Conservation (phyloP, 2,888 invertebrate species). For the Synergus umbraculus region DNA sequence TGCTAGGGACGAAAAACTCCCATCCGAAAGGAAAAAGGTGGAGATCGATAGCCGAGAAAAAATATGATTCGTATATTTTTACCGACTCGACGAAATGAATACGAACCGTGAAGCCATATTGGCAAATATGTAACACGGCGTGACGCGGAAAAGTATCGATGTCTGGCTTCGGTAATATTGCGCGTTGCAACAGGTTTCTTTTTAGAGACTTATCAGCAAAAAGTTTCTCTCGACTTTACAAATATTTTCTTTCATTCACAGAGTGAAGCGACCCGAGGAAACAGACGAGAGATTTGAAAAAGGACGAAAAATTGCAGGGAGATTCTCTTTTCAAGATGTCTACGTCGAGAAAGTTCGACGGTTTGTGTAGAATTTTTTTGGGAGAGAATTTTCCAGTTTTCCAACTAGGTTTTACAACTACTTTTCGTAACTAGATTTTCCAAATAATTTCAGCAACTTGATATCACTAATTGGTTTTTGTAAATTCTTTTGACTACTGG, state of each 20-base stretch:
- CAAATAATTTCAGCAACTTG: too few relatives aligned
- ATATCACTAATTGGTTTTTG: too few relatives aligned
- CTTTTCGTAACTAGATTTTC: too few relatives aligned
- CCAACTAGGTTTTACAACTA: too few relatives aligned
- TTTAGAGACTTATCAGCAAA: conserved; percentile 27
- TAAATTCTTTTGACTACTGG: too few relatives aligned
- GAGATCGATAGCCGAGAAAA: conserved; percentile 11
- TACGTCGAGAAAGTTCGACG: too few relatives aligned
- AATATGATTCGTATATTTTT: conserved; percentile 24
- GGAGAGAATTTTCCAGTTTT: too few relatives aligned
- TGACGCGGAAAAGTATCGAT: neutral
- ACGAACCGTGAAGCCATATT: conserved; percentile 28
- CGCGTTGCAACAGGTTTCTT: conserved; percentile 36
- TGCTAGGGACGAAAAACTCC: neutral
- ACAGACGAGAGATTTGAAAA: neutral
- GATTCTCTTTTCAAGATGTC: neutral
- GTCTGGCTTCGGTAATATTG: conserved; percentile 38
- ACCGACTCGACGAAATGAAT: conserved; percentile 7
- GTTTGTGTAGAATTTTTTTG: too few relatives aligned
- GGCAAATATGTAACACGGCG: conserved; percentile 34
- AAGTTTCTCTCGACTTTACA: neutral
- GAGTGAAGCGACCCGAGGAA: neutral
- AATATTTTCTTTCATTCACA: conserved; percentile 24
- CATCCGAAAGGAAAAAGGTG: neutral
- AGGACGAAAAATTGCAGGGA: neutral